Percentiles rank a stretch among this genome's conserved stretches.
phyloP scores from a whole-genome alignment of 2,797 vertebrate species.

The Channallabes apus region DNA sequence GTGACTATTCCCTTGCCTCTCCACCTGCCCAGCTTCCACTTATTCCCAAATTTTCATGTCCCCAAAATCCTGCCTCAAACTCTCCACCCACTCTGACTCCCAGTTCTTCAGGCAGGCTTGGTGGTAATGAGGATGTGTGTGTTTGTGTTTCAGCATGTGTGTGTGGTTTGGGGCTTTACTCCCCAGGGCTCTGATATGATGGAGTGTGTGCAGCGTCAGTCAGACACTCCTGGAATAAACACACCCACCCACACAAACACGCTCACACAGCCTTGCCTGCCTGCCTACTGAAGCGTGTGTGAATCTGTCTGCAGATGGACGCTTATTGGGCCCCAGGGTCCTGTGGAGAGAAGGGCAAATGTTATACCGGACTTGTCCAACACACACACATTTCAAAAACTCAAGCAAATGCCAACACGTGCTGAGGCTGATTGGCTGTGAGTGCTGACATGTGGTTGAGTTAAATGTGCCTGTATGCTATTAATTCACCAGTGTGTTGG shows the following conservation, averaged over 20 bases:
- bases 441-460: not conserved
- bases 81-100: not conserved
- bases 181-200: slow-evolving; percentile 68
- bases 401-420: not conserved
- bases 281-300: slow-evolving; percentile 69
- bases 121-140: slow-evolving; percentile 16
- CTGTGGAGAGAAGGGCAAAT: slow-evolving; percentile 53
- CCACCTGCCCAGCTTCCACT: slow-evolving; percentile 7
- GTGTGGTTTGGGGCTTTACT: slow-evolving; percentile 53
- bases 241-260: slow-evolving; percentile 49
- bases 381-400: slow-evolving; percentile 32
- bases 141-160: slow-evolving; percentile 15
- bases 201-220: slow-evolving; percentile 67
- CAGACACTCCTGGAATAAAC: slow-evolving; percentile 52
- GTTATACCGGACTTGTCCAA: slow-evolving; percentile 44
- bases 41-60: not conserved
- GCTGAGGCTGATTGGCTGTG: slow-evolving; percentile 13
- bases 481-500: slow-evolving; percentile 28
- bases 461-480: slow-evolving; percentile 3
- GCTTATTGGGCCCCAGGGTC: slow-evolving; percentile 80
- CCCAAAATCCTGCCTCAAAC: not conserved
- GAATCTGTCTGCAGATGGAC: slow-evolving; percentile 77
- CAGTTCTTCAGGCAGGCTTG: not conserved
- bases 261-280: slow-evolving; percentile 40
- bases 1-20: not conserved